Conservation (phyloP, 2,113 vertebrate species). For the Sebastes schlegelii region DNA sequence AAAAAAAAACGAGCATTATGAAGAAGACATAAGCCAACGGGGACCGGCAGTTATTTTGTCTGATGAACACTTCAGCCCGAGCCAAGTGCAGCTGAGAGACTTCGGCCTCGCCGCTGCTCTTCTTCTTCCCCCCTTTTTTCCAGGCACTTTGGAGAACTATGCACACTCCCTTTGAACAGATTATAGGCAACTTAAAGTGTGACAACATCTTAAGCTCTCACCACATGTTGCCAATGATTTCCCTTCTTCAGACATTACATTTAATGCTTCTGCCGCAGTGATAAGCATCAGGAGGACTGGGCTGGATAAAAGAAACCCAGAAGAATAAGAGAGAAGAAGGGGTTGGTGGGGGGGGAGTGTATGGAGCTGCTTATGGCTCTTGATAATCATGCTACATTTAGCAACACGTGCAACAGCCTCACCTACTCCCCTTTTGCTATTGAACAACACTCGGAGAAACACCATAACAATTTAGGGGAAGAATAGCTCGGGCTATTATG, state of each 20-base stretch:
- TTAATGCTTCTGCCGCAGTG: conserved; percentile 84
- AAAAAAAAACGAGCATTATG: conserved; percentile 31
- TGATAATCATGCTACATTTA: conserved; percentile 85
- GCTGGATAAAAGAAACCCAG: conserved; percentile 83
- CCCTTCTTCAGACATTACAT: conserved; percentile 87
- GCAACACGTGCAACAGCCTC: conserved; percentile 79
- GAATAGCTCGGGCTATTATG: conserved; percentile 86
- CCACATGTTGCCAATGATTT: conserved; percentile 88
- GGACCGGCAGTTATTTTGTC: conserved; percentile 62
- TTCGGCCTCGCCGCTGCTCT: conserved; percentile 30
- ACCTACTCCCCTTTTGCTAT: conserved; percentile 77
- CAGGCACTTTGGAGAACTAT: conserved; percentile 81
- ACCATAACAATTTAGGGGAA: conserved; percentile 88
- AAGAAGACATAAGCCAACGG: conserved; percentile 53
- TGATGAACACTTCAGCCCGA: conserved; percentile 56
- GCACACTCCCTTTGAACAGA: conserved; percentile 88
- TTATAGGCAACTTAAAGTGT: conserved; percentile 91
- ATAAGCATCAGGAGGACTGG: conserved; percentile 85
- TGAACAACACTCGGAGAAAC: conserved; percentile 83
- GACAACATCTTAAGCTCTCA: conserved; percentile 91
- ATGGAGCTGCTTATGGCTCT: conserved; percentile 62
- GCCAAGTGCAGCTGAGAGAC: conserved; percentile 70
- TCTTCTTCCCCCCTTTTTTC: conserved; percentile 65
- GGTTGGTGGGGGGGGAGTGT: not conserved
- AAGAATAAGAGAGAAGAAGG: conserved; percentile 64